Percentiles rank a stretch among this genome's conserved stretches.
Evolutionary conservation across 2,797 vertebrate genomes (phyloP).

Genomic region (Melanotaenia pygmaea): DNA sequence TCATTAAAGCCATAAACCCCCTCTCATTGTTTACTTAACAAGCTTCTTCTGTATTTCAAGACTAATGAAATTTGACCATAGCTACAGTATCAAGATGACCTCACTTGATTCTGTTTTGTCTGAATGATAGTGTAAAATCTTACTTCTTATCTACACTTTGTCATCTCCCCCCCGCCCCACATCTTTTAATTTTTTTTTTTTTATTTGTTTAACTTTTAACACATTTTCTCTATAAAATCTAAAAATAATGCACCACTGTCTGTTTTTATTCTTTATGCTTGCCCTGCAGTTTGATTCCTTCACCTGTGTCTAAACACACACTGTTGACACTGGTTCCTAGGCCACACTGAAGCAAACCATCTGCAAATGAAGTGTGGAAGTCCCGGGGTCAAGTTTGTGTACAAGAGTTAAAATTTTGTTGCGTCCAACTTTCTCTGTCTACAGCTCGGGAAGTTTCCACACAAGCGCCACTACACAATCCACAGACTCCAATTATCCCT

Average conservation of each 20-base stretch:
- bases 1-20: constrained; percentile 75
- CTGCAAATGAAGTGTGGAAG: constrained; percentile 87
- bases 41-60: constrained; percentile 71
- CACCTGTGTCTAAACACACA: constrained; percentile 85
- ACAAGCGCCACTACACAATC: constrained; percentile 92
- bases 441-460: constrained; percentile 94
- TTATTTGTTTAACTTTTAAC: neutral
- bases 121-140: constrained; percentile 26
- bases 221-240: constrained; percentile 10
- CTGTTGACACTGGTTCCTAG: constrained; percentile 72
- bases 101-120: constrained; percentile 37
- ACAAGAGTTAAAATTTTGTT: constrained; percentile 99
- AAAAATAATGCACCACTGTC: constrained; percentile 15
- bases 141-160: neutral
- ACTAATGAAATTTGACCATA: constrained; percentile 57
- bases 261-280: constrained; percentile 78
- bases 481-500: constrained; percentile 97
- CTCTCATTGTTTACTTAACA: constrained; percentile 81
- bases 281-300: constrained; percentile 82
- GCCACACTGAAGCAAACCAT: constrained; percentile 84
- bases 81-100: constrained; percentile 54
- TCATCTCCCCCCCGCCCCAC: neutral
- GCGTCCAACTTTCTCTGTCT: constrained; percentile 84
- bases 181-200: neutral
- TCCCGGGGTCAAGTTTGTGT: constrained; percentile 99